These are phyloP conservation scores for Malurus cyaneus DNA, from an alignment of 2,113 vertebrate species.

Conservation along the genomic window DNA sequence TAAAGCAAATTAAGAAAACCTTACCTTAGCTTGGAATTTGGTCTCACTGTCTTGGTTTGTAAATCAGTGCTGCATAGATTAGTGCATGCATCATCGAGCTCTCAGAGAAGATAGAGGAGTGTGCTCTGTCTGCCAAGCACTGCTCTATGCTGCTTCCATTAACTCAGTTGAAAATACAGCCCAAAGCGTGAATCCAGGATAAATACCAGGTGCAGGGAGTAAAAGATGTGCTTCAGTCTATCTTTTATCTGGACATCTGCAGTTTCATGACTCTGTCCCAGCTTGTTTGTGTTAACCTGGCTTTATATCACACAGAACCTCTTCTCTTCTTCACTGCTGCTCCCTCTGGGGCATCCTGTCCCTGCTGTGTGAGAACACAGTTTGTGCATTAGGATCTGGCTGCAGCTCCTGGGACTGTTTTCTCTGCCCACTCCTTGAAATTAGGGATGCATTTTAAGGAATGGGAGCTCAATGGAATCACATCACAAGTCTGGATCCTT, in stretches of 20 bases:
- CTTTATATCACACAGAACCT: neutral
- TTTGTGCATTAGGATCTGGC: neutral
- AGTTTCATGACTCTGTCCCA: neutral
- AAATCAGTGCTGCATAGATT: neutral
- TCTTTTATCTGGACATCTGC: slow-evolving; percentile 19
- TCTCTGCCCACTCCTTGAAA: neutral
- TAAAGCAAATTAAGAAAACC: neutral
- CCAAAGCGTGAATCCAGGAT: slow-evolving; percentile 5
- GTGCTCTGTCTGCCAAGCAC: neutral
- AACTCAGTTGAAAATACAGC: slow-evolving; percentile 26
- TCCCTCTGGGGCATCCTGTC: neutral
- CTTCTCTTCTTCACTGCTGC: neutral
- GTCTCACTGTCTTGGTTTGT: neutral
- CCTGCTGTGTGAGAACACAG: neutral
- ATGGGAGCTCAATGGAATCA: neutral
- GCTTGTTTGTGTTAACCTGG: neutral
- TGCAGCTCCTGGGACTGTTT: neutral
- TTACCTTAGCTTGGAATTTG: neutral
- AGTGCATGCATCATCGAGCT: neutral
- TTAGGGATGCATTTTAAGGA: neutral
- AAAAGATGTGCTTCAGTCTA: slow-evolving; percentile 8
- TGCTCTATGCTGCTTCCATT: neutral
- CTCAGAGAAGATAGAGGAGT: neutral
- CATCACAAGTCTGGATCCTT: neutral
- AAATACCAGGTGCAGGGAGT: slow-evolving; percentile 7